Evolutionary conservation across 2,797 vertebrate genomes (phyloP).

Genomic region (Cuculus canorus): DNA sequence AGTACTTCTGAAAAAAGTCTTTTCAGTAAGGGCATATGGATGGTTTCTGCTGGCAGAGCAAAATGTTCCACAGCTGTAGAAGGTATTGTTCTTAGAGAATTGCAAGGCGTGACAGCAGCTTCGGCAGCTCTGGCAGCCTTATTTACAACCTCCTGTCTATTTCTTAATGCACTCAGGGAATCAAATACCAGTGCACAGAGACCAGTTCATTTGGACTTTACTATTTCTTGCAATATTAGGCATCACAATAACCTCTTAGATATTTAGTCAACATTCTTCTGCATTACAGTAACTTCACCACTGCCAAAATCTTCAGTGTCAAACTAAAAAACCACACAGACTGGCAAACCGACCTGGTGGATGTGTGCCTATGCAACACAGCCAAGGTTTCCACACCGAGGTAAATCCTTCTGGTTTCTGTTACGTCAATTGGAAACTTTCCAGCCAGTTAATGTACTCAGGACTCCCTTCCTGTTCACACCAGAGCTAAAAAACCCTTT

Average conservation of each 20-base stretch:
- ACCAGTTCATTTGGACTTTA: background rate
- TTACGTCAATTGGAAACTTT: rapidly evolving
- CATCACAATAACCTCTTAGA: rapidly evolving
- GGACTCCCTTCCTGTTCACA: background rate
- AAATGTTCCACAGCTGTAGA: background rate
- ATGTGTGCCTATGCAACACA: background rate
- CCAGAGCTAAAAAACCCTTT: rapidly evolving
- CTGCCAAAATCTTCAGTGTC: background rate
- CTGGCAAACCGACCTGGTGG: background rate
- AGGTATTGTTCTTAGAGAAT: rapidly evolving
- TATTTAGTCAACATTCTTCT: background rate
- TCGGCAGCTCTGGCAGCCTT: background rate
- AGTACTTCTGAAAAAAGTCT: background rate
- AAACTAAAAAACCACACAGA: background rate
- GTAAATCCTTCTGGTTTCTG: background rate
- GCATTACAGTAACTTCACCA: background rate
- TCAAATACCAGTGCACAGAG: background rate
- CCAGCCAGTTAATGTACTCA: background rate
- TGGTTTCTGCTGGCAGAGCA: background rate
- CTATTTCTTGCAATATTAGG: background rate
- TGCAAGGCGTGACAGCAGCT: background rate
- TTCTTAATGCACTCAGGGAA: rapidly evolving
- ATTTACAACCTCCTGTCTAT: rapidly evolving
- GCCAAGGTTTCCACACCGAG: background rate
- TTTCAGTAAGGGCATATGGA: background rate